Evolutionary conservation across 2,797 vertebrate species (phyloP), one percentile per base, ranked within the genome.

Genomic region (Orientallactaga sibirica): DNA sequence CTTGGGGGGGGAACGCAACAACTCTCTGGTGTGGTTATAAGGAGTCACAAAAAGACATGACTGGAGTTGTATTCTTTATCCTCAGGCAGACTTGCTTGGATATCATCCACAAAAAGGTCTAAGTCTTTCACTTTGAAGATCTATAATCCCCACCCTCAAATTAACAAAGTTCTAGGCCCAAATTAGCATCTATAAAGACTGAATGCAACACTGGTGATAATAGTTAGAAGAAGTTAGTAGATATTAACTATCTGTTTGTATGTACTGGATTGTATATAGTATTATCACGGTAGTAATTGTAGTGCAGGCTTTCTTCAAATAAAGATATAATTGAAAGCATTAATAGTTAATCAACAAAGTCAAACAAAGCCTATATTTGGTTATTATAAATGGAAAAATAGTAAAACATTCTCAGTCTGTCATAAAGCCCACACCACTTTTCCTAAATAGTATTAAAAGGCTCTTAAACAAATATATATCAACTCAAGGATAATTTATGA

Each of bases 381-480:
- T 52, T 92, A 86, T 73, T 90, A 76, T 89, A 75, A 95, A 52
- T 68, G 9, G 1, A 66, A 91, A 96, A 94, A 89, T 79, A 82
- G 85, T 18, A 90, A 68, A 25, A 61, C 0, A 76, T 64, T 75
- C 15, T 52, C 25, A 89, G 12, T 64, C 58, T 33, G 78, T 86
- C 18, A 19, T 90, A 88, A 82, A 82, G 5, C 10, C 4, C 55
- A 67, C 79, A 86, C 29, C 62, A 71, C 20, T 88, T 94, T 78
- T 58, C 27, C 37, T 84, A 76, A 58, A 25, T 64, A 84, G 66
- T 81, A 61, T 10, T 58, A 48, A 93, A 94, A 86, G 14, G 43
- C 22, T 75, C 76, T 70, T 68, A 94, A 71, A 74, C 6, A 94
- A 52, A 33, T 58, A 71, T 29, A 70, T 24, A 74, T 86, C 22